These are phyloP conservation scores for Himalopsyche anomala DNA, from an alignment of 2,888 invertebrate genomes.

Conservation along the genomic window DNA sequence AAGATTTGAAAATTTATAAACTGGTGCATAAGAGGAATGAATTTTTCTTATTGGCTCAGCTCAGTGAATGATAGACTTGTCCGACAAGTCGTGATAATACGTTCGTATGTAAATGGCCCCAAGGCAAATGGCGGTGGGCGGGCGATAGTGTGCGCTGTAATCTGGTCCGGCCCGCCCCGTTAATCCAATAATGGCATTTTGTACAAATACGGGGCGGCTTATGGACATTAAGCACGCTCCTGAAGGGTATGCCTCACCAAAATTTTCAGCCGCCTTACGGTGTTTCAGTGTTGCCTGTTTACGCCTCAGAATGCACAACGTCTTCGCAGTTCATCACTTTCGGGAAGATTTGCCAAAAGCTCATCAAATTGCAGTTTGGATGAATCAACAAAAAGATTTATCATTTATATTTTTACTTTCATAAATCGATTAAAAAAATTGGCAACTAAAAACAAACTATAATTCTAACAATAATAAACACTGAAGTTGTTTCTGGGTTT, in stretches of 20 bases:
- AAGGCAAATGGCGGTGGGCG: neutral
- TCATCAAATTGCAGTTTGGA: no score
- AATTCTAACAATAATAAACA: no score
- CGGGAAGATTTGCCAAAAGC: no score
- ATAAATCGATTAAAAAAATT: no score
- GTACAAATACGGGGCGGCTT: slow-evolving; percentile 58
- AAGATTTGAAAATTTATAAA: no score
- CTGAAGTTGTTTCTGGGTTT: no score
- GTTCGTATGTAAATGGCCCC: slow-evolving; percentile 30
- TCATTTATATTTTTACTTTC: no score
- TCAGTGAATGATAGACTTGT: neutral
- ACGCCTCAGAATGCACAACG: neutral
- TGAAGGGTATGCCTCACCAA: slow-evolving; percentile 4
- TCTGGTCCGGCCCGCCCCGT: slow-evolving; percentile 57
- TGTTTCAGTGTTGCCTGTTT: neutral
- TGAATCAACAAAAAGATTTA: no score
- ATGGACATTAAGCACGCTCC: slow-evolving; percentile 53
- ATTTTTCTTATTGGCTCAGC: neutral
- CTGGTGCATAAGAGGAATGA: no score
- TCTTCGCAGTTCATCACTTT: neutral
- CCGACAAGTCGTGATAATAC: slow-evolving; percentile 16
- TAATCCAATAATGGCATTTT: slow-evolving; percentile 59
- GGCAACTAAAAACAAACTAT: no score
- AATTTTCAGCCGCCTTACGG: neutral
- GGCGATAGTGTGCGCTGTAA: slow-evolving; percentile 52